These are phyloP conservation scores for Bhutanitis thaidina DNA, from an alignment of 2,888 invertebrate species.

Conservation along the genomic window DNA sequence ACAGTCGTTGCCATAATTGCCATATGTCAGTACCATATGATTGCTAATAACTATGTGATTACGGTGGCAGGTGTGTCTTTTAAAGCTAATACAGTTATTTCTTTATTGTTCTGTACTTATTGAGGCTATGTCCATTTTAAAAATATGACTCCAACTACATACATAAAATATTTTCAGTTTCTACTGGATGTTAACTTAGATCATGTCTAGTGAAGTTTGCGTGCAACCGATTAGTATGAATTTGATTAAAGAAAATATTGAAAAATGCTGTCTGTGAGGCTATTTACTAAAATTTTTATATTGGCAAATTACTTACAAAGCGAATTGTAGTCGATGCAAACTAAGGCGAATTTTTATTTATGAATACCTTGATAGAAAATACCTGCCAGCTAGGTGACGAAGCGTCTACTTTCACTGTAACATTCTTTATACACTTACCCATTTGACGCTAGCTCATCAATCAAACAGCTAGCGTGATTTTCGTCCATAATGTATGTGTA, in stretches of 20 bases:
- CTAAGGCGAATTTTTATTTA: conserved; percentile 18
- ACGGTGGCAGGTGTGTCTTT: too few species aligned
- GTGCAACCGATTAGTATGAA: background rate
- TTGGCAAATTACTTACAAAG: background rate
- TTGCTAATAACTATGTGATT: too few species aligned
- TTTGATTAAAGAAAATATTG: too few species aligned
- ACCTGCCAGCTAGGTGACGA: conserved; percentile 50
- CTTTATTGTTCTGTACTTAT: background rate
- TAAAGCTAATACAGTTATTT: background rate
- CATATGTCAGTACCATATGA: background rate
- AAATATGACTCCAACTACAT: background rate
- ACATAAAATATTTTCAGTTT: background rate
- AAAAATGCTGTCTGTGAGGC: background rate
- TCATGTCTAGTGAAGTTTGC: background rate
- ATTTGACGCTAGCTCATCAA: conserved; percentile 89
- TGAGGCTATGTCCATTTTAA: background rate
- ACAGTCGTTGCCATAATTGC: background rate
- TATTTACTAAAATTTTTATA: background rate
- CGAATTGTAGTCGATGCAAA: conserved; percentile 26
- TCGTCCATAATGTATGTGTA: conserved; percentile 63
- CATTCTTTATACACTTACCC: conserved; percentile 83
- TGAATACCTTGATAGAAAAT: conserved; percentile 20
- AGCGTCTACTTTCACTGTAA: conserved; percentile 57
- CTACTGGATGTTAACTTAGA: conserved; percentile 1
- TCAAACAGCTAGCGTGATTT: conserved; percentile 85